phyloP scores from a whole-genome alignment of 2,888 invertebrate species.

The Tiliacea citrago region DNA sequence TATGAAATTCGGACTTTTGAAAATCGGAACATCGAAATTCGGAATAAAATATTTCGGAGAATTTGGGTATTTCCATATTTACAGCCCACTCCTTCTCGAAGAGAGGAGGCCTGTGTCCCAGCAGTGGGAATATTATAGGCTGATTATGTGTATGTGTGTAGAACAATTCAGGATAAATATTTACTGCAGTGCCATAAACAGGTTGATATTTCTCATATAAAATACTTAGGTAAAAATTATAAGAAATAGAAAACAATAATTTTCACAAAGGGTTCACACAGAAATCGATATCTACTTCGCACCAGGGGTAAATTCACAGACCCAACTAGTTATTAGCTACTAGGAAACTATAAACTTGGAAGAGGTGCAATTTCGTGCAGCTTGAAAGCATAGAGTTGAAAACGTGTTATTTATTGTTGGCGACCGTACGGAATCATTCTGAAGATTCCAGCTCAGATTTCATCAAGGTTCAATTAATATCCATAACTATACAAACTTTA shows the following conservation, averaged over 20 bases:
- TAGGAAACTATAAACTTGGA: constrained; percentile 61
- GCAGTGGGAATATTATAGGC: no score
- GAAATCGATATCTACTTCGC: constrained; percentile 36
- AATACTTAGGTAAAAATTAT: background rate
- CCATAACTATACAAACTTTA: constrained; percentile 1
- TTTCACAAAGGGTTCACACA: constrained; percentile 4
- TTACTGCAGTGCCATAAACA: background rate
- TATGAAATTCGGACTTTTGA: no score
- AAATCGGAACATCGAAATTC: no score
- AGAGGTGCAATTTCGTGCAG: constrained; percentile 42
- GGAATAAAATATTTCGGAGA: no score
- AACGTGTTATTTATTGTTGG: constrained; percentile 48
- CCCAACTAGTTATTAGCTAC: constrained; percentile 35
- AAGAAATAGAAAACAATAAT: constrained; percentile 1
- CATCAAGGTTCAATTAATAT: constrained; percentile 16
- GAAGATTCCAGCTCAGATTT: constrained; percentile 28
- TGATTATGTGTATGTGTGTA: no score
- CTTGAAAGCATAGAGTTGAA: constrained; percentile 26
- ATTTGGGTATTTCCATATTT: no score
- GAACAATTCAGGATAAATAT: no score
- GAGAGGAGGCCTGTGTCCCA: no score
- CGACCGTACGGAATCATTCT: constrained; percentile 30
- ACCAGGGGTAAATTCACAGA: constrained; percentile 20
- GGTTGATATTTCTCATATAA: background rate
- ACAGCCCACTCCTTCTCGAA: background rate